Conservation (phyloP, 2,888 invertebrate genomes). For the Phengaris alcon region DNA sequence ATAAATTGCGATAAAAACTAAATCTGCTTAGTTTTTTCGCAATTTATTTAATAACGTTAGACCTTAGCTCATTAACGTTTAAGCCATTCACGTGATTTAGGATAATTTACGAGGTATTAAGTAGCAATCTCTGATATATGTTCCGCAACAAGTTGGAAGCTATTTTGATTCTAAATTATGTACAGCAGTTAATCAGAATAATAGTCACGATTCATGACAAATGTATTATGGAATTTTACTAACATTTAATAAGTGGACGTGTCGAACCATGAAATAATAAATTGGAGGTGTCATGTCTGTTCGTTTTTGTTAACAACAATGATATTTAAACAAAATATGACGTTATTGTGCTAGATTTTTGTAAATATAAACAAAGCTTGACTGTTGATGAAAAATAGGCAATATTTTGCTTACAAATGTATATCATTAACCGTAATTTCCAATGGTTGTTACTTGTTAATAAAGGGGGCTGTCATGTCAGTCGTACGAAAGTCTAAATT, state of each 20-base stretch:
- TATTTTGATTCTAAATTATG: slow-evolving; percentile 22
- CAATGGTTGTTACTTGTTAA: too few relatives aligned
- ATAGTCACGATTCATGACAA: slow-evolving; percentile 23
- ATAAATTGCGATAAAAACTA: neutral
- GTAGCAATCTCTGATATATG: slow-evolving; percentile 20
- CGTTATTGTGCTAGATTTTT: neutral
- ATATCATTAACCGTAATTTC: too few relatives aligned
- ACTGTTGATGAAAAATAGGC: neutral
- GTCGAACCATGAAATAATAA: slow-evolving; percentile 28
- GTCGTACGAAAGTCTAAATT: too few relatives aligned
- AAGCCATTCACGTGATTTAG: neutral
- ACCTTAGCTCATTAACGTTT: neutral
- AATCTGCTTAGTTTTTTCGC: neutral
- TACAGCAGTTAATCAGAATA: slow-evolving; percentile 17
- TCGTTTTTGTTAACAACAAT: slow-evolving; percentile 20
- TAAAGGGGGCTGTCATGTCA: too few relatives aligned
- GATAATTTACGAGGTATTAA: slow-evolving; percentile 24
- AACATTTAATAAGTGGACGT: slow-evolving; percentile 21
- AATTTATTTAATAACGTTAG: too few relatives aligned
- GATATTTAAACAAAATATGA: slow-evolving; percentile 9
- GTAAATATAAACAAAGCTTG: neutral
- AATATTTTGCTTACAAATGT: neutral
- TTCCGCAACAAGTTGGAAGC: slow-evolving; percentile 24
- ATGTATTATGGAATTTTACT: slow-evolving; percentile 25
- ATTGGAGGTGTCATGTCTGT: slow-evolving; percentile 22